Base-by-base conservation (phyloP, 2,888 invertebrate species). In the Blastobasis adustella region DNA sequence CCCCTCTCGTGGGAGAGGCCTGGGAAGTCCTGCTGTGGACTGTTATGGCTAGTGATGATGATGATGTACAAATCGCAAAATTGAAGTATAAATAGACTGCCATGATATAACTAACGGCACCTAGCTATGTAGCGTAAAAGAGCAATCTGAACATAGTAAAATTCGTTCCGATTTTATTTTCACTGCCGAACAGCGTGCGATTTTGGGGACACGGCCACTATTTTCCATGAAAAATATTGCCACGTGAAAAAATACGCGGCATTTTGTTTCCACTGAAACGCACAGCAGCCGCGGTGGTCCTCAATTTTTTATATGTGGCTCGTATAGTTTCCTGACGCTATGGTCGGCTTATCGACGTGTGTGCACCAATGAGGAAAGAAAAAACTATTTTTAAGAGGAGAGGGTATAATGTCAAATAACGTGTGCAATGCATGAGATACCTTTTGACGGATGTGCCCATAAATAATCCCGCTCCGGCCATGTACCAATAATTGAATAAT, bases 271-370 rank as follows among this genome's bases (percentile, higher is more conserved):
- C 23, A 23, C 23, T 47, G 47, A 40, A 47, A 47, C 40, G 39
- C 47, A 40, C 47, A 39, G 47, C 46, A 37, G 8, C 46, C 23
- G 40, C 40, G 23, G 8, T 6, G 39, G 40, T 40, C 56, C 52
- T 58, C 52, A 55, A 56, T 59, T 57, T 58, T 23, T 53, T 37
- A 48, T 49, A 53, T 52, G 49, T 51, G 53, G 48, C 52, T 55
- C 48, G n/a, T n/a, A 51, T 57, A 47, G 3, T 37, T 10, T 40
- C 7, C 41, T 37, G n/a, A 6, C 46, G n/a, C n/a, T 38, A 46
- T 46, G 9, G 23, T 23, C 23, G 23, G 23, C 3, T 23, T 23
- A 23, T 23, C 23, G 23, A 23, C 23, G 23, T 23, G 23, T 23
- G 23, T 23, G 23, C 23, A 23, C 23, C 23, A 23, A 23, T 23